Evolutionary conservation across 2,797 vertebrate species (phyloP), one percentile per base, ranked within the genome.

Genomic region (Salmo trutta): DNA sequence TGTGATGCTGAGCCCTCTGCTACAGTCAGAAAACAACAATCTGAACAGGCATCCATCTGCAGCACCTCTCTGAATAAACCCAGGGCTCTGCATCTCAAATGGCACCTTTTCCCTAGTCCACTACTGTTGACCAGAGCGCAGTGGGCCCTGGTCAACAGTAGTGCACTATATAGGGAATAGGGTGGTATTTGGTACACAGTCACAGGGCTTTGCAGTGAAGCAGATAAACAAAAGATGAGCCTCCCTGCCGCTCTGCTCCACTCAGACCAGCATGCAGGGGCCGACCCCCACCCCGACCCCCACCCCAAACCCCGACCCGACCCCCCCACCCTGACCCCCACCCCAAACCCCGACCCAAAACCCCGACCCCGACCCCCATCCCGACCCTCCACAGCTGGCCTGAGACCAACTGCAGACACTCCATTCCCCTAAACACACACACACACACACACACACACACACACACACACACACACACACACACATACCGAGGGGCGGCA

Each of bases 211-310:
- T 71, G 77, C 80, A 78, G 78, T 24, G 79, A 47, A 82, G 82
- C 79, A 67, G 83, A 89, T 82, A 91, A 90, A 91, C 87, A 89
- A 86, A 84, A 80, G 14, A 33, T 69, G 5, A 59, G 56, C 77
- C 75, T 74, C 75, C 21, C 31, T 2, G 29, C 67, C 17, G 0
- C 17, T 3, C 68, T 19, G 29, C 31, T n/a, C 68, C 68, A 70
- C 31, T 1, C 69, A 47, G 67, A 71, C 70, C 41, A 47, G 41
- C 41, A 10, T 12, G 41, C 41, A 47, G 41, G 41, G 10, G 6
- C 54, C 54, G 4, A n/a, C 19, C 17, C 19, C 3, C 0, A 0
- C 2, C 3, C 53, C 4, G 16, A 19, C n/a, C 53, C 15, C 16
- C 16, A 4, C 0, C 15, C 53, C 53, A 4, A 1, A 2, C 16